A percentile compares a stretch with the other conserved stretches of the same genome.
phyloP scores from a whole-genome alignment of 2,888 invertebrate species.

The Epistrophe eligans region DNA sequence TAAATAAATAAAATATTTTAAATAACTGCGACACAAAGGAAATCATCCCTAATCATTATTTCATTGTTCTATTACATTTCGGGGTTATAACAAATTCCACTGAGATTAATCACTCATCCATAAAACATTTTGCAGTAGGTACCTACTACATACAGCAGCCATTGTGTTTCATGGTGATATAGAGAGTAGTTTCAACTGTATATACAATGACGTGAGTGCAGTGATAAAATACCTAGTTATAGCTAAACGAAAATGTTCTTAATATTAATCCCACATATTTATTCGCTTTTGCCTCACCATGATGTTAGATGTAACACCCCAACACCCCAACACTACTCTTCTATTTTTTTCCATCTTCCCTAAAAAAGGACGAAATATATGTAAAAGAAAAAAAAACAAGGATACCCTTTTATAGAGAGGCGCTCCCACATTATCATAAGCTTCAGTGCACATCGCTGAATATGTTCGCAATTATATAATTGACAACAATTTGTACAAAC shows the following conservation, averaged over 20 bases:
- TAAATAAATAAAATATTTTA: neutral
- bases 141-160: neutral
- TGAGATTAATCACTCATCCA: slow-evolving; percentile 1
- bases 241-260: neutral
- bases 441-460: slow-evolving; percentile 37
- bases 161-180: neutral
- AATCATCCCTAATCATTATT: neutral
- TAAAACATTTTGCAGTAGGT: neutral
- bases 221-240: neutral
- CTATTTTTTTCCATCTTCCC: neutral
- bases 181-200: neutral
- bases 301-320: neutral
- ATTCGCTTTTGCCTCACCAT: neutral
- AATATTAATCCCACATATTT: neutral
- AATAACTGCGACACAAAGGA: neutral
- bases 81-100: neutral
- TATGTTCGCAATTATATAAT: slow-evolving; percentile 54
- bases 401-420: slow-evolving; percentile 25
- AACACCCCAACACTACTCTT: no score
- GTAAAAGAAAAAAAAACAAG: slow-evolving; percentile 24
- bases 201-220: neutral
- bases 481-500: slow-evolving; percentile 36
- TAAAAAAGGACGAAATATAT: slow-evolving; percentile 18
- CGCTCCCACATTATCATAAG: slow-evolving; percentile 20
- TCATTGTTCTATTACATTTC: neutral